Evolutionary conservation across 2,888 invertebrate genomes (phyloP).

Genomic region (Gasteruption jaculator): DNA sequence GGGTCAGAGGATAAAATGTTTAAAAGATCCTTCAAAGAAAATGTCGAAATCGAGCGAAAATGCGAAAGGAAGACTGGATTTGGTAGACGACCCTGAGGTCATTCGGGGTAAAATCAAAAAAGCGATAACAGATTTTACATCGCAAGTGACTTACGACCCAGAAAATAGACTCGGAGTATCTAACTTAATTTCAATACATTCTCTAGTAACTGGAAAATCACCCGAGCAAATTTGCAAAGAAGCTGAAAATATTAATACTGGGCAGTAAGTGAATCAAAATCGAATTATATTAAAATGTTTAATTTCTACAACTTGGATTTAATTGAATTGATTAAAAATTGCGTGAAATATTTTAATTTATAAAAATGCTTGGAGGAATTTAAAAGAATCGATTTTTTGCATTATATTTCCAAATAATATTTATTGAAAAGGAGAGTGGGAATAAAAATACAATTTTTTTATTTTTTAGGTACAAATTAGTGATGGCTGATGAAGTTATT

Average conservation of each 20-base stretch:
- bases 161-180: constrained; percentile 78
- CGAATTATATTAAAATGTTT: constrained; percentile 3
- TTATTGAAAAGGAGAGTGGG: no score
- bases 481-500: constrained; percentile 69
- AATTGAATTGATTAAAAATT: constrained; percentile 6
- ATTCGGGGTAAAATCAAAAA: constrained; percentile 75
- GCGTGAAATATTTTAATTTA: constrained; percentile 4
- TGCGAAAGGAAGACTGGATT: constrained; percentile 70
- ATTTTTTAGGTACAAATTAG: constrained; percentile 63
- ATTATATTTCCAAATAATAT: constrained; percentile 1
- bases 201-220: constrained; percentile 64
- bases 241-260: constrained; percentile 66
- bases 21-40: constrained; percentile 84
- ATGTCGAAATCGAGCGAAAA: constrained; percentile 97
- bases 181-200: constrained; percentile 83
- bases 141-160: constrained; percentile 78
- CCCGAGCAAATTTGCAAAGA: constrained; percentile 69
- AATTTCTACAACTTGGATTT: not conserved
- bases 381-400: constrained; percentile 4
- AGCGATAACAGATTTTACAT: constrained; percentile 85
- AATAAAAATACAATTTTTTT: constrained; percentile 9
- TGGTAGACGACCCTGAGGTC: constrained; percentile 70
- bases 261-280: constrained; percentile 55
- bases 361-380: constrained; percentile 3
- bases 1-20: constrained; percentile 68